These are phyloP conservation scores for Hydriomena furcata DNA, from an alignment of 2,888 invertebrate species.

Conservation along the genomic window DNA sequence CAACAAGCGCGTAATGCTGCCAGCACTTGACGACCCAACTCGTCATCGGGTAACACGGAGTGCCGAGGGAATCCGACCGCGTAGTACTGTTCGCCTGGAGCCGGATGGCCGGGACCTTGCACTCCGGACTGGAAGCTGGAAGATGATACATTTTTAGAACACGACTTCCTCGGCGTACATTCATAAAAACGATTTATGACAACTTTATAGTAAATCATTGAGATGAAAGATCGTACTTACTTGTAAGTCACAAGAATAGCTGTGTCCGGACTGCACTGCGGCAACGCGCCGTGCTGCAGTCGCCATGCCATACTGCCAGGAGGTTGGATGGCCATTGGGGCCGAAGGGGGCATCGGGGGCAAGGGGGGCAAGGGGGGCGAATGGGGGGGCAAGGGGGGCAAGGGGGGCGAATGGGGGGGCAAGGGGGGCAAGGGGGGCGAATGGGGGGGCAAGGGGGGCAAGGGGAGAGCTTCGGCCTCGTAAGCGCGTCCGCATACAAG, in stretches of 20 bases:
- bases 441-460: slow-evolving; percentile 66
- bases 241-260: slow-evolving; percentile 89
- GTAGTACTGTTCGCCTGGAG: slow-evolving; percentile 93
- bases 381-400: too few species aligned
- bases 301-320: slow-evolving; percentile 93
- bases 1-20: slow-evolving; percentile 90
- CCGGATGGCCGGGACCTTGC: slow-evolving; percentile 91
- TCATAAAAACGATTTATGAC: too few species aligned
- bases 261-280: slow-evolving; percentile 71
- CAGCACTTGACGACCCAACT: slow-evolving; percentile 86
- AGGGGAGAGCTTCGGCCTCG: slow-evolving; percentile 78
- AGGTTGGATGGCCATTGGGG: slow-evolving; percentile 78
- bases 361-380: slow-evolving; percentile 81
- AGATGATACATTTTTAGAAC: too few species aligned
- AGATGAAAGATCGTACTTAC: too few species aligned
- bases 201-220: too few species aligned
- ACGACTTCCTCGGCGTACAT: too few species aligned
- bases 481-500: slow-evolving; percentile 93
- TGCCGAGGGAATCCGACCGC: slow-evolving; percentile 94
- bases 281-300: slow-evolving; percentile 87
- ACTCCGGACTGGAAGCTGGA: slow-evolving; percentile 92
- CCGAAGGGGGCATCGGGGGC: slow-evolving; percentile 56
- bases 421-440: slow-evolving; percentile 71
- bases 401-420: slow-evolving; percentile 54
- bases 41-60: slow-evolving; percentile 93